Evolutionary conservation across 2,888 invertebrate genomes (phyloP).

Genomic region (Dryobota labecula): DNA sequence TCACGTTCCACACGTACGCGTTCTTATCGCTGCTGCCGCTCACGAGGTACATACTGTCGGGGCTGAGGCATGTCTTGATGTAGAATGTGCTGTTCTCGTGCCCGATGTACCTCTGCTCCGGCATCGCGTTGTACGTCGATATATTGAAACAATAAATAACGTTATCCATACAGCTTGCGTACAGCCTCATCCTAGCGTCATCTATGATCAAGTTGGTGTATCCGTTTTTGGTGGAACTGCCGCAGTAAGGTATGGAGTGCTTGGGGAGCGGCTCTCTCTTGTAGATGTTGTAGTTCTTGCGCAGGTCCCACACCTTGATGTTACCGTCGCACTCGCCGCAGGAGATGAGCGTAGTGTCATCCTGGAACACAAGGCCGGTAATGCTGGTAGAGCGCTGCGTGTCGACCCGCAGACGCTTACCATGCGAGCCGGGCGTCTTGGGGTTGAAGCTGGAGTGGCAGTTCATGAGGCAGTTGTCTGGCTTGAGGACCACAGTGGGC

Average conservation of each 20-base stretch:
- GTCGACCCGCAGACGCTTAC: conserved; percentile 85
- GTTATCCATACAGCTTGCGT: conserved; percentile 97
- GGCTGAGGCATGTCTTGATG: conserved; percentile 95
- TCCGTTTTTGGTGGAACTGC: conserved; percentile 92
- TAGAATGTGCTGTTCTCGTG: conserved; percentile 96
- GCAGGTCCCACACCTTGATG: conserved; percentile 96
- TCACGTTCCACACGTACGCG: conserved; percentile 96
- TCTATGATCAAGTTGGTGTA: conserved; percentile 95
- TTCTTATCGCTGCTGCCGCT: conserved; percentile 97
- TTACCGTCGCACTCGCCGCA: conserved; percentile 96
- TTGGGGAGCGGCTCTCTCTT: conserved; percentile 93
- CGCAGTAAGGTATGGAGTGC: conserved; percentile 93
- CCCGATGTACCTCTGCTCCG: conserved; percentile 92
- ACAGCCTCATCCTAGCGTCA: conserved; percentile 92
- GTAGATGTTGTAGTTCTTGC: conserved; percentile 94
- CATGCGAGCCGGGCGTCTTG: conserved; percentile 89
- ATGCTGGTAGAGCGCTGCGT: conserved; percentile 93
- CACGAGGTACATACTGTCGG: conserved; percentile 94
- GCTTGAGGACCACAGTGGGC: conserved; percentile 86
- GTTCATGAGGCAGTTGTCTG: conserved; percentile 93
- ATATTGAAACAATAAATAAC: conserved; percentile 96
- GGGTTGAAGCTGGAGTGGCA: conserved; percentile 90
- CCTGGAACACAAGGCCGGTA: conserved; percentile 95
- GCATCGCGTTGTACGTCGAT: conserved; percentile 92
- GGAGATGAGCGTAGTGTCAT: conserved; percentile 94